Evolutionary conservation across 2,888 invertebrate species (phyloP), one percentile per base, ranked within the genome.

Genomic region (Choreutis nemorana): DNA sequence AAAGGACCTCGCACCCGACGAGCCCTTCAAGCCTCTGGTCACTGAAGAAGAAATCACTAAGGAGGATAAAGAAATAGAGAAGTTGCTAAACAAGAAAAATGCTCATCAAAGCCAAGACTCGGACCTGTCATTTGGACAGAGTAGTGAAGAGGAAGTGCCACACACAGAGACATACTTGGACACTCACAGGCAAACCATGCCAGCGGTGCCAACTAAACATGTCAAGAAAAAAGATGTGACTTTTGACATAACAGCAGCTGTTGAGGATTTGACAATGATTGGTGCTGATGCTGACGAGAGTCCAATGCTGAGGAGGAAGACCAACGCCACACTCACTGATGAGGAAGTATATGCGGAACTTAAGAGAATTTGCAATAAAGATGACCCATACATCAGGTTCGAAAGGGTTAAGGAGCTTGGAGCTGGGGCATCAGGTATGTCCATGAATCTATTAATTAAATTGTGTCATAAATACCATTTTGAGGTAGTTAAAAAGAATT

Each of bases 321-420:
- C 65, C 18, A 72, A 78, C 44, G 75, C 82, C 2, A 80, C 79
- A 20, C 63, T 88, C 48, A 81, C 80, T 13, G 91, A 91, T 53
- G 86, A 85, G 25, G 87, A 91, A 49, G 83, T 93, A 15, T 92
- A 91, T 59, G 84, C 83, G 6, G 89, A 91, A 48, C 68, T 96
- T 30, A 81, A 83, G 40, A 83, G 81, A 39, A 89, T 95, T 51
- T 94, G 95, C 47, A 90, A 91, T 55, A 81, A 84, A 6, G 90
- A 88, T 30, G 87, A 96, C 71, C 95, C 96, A 0, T 81, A 86
- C 39, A 80, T 86, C 12, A 85, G 91, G 40, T 97, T 94, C 62
- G 85, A 88, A 40, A 84, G 89, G 39, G 83, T 87, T 38, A 89
- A 89, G 53, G 93, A 95, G 60, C 86, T 96, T 27, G 95, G 96